These are phyloP conservation scores for Drosophila borealis DNA, from an alignment of 2,888 invertebrate genomes.

Conservation along the genomic window DNA sequence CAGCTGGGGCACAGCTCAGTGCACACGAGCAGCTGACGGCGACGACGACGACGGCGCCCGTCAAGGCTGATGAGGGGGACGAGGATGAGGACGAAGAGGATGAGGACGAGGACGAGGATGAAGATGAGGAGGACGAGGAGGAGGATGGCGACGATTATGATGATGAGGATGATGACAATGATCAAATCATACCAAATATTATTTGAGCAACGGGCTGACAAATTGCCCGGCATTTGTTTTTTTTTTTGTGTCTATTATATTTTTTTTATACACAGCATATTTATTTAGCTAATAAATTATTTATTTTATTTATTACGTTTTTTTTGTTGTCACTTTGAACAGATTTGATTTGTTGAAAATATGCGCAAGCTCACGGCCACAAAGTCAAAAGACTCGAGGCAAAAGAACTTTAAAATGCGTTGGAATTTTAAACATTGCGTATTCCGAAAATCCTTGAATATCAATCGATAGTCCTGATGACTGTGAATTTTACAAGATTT, in stretches of 20 bases:
- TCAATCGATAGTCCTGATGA: too few relatives aligned
- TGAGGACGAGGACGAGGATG: conserved; percentile 56
- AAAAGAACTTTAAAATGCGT: background rate
- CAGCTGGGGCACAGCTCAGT: conserved; percentile 25
- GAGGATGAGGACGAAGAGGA: conserved; percentile 56
- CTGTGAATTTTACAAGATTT: too few relatives aligned
- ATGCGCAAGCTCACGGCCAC: background rate
- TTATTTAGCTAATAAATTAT: conserved; percentile 33
- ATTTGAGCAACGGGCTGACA: conserved; percentile 47
- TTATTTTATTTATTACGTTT: conserved; percentile 21
- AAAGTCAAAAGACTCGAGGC: background rate
- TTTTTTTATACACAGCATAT: conserved; percentile 11
- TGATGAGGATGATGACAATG: conserved; percentile 72
- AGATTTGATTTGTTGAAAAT: background rate
- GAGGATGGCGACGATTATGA: conserved; percentile 65
- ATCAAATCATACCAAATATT: conserved; percentile 78
- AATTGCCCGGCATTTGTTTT: conserved; percentile 16
- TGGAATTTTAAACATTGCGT: too few relatives aligned
- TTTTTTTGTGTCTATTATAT: background rate
- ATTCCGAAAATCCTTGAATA: too few relatives aligned
- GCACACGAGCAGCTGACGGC: conserved; percentile 24
- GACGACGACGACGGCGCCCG: background rate
- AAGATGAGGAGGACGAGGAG: conserved; percentile 56
- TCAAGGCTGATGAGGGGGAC: conserved; percentile 36
- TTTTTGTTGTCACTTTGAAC: background rate